Evolutionary conservation across 2,113 vertebrate genomes (phyloP), one percentile per base, ranked within the genome.

Genomic region (Arothron firmamentum): DNA sequence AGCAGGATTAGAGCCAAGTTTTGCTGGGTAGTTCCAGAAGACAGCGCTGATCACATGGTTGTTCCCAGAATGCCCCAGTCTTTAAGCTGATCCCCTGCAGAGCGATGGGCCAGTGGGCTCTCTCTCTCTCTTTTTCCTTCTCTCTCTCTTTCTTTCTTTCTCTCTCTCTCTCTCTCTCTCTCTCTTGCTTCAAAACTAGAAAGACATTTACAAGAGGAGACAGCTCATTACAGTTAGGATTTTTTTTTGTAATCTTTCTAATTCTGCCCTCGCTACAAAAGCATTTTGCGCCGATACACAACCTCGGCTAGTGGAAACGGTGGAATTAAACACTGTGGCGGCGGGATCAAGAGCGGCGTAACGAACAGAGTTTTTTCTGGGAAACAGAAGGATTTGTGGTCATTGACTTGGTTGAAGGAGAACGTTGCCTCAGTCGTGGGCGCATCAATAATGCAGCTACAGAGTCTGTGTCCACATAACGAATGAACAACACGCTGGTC

Each of bases 381-480:
- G 73, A 72, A 59, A 73, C 19, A 57, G 55, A 51, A 54, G 75
- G 23, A 41, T 52, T 52, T 46, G 69, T 65, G 13, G 11, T 70
- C 62, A 80, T 77, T 72, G 79, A 85, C 82, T 86, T 53, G 49
- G 65, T 45, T 65, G 63, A 79, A 81, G 61, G 80, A 81, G 14
- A 8, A 17, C 62, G 67, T 65, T 55, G 65, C 66, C 70, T 60
- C 49, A 62, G 76, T 58, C 78, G 68, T 25, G 28, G 68, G 28
- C 52, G 52, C 60, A 87, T 91, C 63, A 89, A 90, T 89, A 84
- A 89, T 90, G 77, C 84, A 90, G 70, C 47, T 31, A 19, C 73
- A 74, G 74, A 84, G 81, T 89, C 82, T 56, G 59, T 88, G 82
- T 87, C 79, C 78, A 65, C 73, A 82, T 74, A 85, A 82, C 73